Evolutionary conservation across 2,888 invertebrate genomes (phyloP).

Genomic region (Omphaloscelis lunosa): DNA sequence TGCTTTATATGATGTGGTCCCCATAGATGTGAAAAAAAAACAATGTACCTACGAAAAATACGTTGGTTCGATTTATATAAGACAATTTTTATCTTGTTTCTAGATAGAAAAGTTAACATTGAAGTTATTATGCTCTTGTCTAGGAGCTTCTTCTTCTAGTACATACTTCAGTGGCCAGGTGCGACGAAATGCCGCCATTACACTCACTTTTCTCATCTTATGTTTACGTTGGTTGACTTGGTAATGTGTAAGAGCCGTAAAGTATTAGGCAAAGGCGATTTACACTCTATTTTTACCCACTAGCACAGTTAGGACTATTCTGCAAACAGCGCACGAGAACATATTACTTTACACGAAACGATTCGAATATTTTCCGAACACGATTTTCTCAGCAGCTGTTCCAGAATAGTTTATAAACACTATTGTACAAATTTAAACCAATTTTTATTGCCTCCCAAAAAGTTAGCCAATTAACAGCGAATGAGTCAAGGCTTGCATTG

Average conservation of each 20-base stretch:
- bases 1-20: not conserved
- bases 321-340: slow-evolving; percentile 32
- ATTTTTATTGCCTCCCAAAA: slow-evolving; percentile 82
- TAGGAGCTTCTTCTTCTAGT: slow-evolving; percentile 16
- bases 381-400: slow-evolving; percentile 64
- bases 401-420: slow-evolving; percentile 74
- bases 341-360: slow-evolving; percentile 45
- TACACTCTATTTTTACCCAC: slow-evolving; percentile 54
- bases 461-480: slow-evolving; percentile 82
- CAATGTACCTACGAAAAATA: too few relatives aligned
- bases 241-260: slow-evolving; percentile 49
- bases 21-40: not conserved
- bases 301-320: slow-evolving; percentile 31
- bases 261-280: slow-evolving; percentile 29
- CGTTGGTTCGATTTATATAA: not conserved
- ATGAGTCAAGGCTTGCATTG: slow-evolving; percentile 80
- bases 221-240: slow-evolving; percentile 41
- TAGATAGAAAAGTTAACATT: slow-evolving; percentile 3
- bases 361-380: slow-evolving; percentile 60
- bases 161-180: slow-evolving; percentile 37
- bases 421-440: slow-evolving; percentile 74
- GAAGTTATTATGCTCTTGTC: slow-evolving; percentile 27
- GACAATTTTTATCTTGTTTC: not conserved
- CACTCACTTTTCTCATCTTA: slow-evolving; percentile 38
- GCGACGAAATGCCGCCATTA: slow-evolving; percentile 32